phyloP scores from a whole-genome alignment of 2,113 vertebrate genomes.

The Podarcis muralis region DNA sequence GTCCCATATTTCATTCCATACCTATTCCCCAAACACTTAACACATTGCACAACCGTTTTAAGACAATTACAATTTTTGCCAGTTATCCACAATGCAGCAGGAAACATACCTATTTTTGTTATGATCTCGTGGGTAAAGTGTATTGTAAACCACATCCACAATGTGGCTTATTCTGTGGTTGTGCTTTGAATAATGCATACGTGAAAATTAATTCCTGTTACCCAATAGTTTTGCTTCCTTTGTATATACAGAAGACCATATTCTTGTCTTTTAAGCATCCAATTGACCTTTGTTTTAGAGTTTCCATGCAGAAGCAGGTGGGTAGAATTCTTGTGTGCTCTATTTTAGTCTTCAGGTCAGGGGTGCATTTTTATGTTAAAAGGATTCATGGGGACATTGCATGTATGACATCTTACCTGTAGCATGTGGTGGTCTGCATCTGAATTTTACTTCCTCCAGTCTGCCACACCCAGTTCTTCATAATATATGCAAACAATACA shows the following conservation, averaged over 20 bases:
- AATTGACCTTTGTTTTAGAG: neutral
- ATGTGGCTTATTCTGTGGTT: neutral
- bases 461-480: neutral
- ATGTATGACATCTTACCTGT: neutral
- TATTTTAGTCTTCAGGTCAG: neutral
- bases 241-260: neutral
- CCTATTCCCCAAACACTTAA: neutral
- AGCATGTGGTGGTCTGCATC: neutral
- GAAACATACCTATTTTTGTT: neutral
- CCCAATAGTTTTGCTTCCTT: neutral
- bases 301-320: neutral
- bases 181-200: neutral
- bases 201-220: neutral
- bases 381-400: too few species aligned
- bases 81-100: neutral
- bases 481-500: neutral
- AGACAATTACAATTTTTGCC: neutral
- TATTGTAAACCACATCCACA: slow-evolving; percentile 5
- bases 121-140: neutral
- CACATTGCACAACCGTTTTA: neutral
- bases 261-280: neutral
- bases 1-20: neutral
- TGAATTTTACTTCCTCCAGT: neutral
- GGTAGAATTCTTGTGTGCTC: neutral
- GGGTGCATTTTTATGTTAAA: neutral